Conservation (phyloP, 2,113 vertebrate genomes). For the Aleadryas rufinucha region DNA sequence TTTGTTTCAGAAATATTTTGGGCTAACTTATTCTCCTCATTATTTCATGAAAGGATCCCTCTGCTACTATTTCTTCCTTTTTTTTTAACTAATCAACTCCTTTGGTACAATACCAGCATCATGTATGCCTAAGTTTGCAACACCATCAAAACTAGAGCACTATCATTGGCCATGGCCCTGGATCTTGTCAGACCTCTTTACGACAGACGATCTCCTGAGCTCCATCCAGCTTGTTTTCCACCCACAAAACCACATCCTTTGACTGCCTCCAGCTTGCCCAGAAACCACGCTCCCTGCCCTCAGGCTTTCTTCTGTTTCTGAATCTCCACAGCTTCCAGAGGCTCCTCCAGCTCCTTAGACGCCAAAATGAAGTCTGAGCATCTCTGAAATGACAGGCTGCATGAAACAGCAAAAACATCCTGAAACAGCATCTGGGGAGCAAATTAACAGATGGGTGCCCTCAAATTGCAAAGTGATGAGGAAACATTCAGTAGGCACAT, state of each 20-base stretch:
- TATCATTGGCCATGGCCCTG: not conserved
- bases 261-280: constrained; percentile 1
- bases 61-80: not conserved
- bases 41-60: not conserved
- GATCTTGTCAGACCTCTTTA: not conserved
- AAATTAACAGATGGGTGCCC: not conserved
- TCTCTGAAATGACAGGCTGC: constrained; percentile 6
- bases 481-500: not conserved
- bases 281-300: not conserved
- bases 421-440: not conserved
- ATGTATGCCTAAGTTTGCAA: not conserved
- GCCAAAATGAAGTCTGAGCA: constrained; percentile 9
- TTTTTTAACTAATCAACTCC: not conserved
- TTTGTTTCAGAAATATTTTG: not conserved
- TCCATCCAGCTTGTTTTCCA: not conserved
- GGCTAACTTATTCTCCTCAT: not conserved
- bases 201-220: not conserved
- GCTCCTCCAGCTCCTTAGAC: not conserved
- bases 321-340: not conserved
- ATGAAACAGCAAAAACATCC: not conserved
- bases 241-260: constrained; percentile 15
- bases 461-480: not conserved
- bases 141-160: not conserved
- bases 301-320: not conserved
- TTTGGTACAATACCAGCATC: not conserved